These are phyloP conservation scores for Drosophila ogumai DNA, from an alignment of 1,140 invertebrate genomes.

Conservation along the genomic window DNA sequence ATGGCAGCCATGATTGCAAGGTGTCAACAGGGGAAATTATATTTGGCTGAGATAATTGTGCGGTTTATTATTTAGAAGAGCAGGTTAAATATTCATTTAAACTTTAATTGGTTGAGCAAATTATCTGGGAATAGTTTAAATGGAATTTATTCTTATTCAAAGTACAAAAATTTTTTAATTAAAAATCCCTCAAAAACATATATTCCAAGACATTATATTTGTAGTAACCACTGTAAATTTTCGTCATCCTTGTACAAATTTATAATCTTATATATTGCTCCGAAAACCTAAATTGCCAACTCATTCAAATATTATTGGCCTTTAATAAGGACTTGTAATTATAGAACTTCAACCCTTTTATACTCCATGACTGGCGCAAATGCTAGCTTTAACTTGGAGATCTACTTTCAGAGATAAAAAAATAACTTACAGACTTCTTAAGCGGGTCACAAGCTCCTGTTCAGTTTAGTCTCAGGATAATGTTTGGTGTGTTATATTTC, in stretches of 20 bases:
- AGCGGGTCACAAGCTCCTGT: not conserved
- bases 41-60: conserved; percentile 30
- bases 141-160: too few relatives aligned
- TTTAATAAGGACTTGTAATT: conserved; percentile 1
- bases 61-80: not conserved
- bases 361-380: conserved; percentile 7
- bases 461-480: conserved; percentile 18
- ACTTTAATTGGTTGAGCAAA: not conserved
- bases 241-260: not conserved
- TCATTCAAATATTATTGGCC: conserved; percentile 6
- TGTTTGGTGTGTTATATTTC: conserved; percentile 9
- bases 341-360: conserved; percentile 13
- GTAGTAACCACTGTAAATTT: not conserved
- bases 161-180: too few relatives aligned
- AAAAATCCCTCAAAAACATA: too few relatives aligned
- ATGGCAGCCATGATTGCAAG: conserved; percentile 34
- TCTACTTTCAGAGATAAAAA: not conserved
- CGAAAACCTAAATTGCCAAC: not conserved
- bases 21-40: conserved; percentile 37
- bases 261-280: not conserved
- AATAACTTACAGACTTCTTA: not conserved
- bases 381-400: not conserved
- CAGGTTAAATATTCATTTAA: not conserved
- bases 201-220: too few relatives aligned
- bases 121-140: not conserved